Evolutionary conservation across 64 coral and sea anemone genomes (phyloP).

Genomic region (Trachythela sp.): DNA sequence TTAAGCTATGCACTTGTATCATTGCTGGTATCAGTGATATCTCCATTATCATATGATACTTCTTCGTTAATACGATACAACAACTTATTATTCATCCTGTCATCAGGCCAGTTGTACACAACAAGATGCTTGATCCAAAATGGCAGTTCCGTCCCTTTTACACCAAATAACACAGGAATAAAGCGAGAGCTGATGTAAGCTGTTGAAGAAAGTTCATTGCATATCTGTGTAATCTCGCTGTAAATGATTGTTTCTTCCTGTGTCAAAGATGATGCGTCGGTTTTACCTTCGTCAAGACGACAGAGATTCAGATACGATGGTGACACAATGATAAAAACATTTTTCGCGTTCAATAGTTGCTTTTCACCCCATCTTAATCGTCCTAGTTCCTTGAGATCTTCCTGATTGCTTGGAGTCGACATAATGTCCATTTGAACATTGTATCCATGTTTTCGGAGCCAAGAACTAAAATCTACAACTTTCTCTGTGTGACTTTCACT

Average conservation of each 20-base stretch:
- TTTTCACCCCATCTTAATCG: neutral
- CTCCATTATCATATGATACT: neutral
- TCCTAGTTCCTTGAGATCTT: neutral
- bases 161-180: slow-evolving; percentile 1
- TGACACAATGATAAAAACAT: neutral
- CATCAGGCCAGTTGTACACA: neutral
- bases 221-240: neutral
- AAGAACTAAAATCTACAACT: neutral
- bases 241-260: neutral
- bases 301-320: neutral
- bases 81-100: neutral
- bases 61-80: neutral
- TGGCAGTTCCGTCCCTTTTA: neutral
- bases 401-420: neutral
- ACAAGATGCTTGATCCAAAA: slow-evolving; percentile 8
- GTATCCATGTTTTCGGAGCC: neutral
- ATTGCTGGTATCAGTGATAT: neutral
- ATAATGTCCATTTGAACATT: neutral
- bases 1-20: neutral
- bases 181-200: neutral
- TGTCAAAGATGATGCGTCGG: neutral
- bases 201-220: neutral
- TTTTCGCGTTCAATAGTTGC: neutral
- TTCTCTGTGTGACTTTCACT: neutral
- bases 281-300: neutral